Percentiles rank a stretch among this genome's conserved stretches.
Evolutionary conservation across 2,888 invertebrate genomes (phyloP).

Genomic region (Lasioglossum malachurum): DNA sequence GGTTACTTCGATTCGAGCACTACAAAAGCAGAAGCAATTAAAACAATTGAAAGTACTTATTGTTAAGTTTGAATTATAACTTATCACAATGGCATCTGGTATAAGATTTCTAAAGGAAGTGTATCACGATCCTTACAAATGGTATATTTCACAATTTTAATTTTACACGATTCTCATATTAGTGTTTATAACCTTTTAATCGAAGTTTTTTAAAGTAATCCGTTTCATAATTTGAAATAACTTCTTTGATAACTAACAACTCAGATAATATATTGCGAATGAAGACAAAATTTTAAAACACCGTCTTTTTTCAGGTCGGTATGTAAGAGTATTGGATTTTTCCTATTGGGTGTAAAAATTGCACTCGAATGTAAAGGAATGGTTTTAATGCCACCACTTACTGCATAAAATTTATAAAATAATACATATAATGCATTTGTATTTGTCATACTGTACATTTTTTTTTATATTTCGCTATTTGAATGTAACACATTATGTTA

Average conservation of each 20-base stretch:
- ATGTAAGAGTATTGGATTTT: conserved; percentile 92
- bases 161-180: background rate
- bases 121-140: conserved; percentile 92
- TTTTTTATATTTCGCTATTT: conserved; percentile 5
- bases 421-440: background rate
- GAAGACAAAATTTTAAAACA: background rate
- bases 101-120: conserved; percentile 87
- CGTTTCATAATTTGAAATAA: conserved; percentile 15
- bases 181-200: conserved; percentile 1
- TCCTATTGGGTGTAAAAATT: conserved; percentile 91
- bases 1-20: background rate
- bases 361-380: conserved; percentile 92
- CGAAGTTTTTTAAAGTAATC: background rate
- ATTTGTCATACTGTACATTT: background rate
- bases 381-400: conserved; percentile 89
- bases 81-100: conserved; percentile 55
- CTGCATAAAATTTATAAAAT: conserved; percentile 42
- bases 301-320: conserved; percentile 88
- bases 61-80: background rate
- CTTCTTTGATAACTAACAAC: background rate
- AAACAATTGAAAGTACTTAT: conserved; percentile 29
- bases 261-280: background rate
- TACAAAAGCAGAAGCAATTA: background rate
- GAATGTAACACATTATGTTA: background rate
- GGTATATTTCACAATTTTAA: conserved; percentile 86